Evolutionary conservation across 2,797 vertebrate species (phyloP).

Genomic region (Hirundo rustica): DNA sequence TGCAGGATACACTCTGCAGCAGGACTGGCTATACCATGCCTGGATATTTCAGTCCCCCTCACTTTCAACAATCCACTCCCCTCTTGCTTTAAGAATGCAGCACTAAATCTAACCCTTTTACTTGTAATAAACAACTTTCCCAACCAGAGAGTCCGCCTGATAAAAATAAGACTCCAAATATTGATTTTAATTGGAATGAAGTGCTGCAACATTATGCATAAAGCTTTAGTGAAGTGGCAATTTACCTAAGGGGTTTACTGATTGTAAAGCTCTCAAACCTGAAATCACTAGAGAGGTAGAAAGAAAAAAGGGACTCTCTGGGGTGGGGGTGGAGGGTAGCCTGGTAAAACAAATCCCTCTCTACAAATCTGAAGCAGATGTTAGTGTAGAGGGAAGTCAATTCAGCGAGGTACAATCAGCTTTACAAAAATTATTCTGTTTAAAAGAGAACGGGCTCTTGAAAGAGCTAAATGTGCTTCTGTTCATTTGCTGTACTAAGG

Average conservation of each 20-base stretch:
- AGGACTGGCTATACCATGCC: not conserved
- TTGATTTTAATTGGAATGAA: slow-evolving; percentile 90
- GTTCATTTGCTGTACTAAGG: slow-evolving; percentile 82
- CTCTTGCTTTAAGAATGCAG: not conserved
- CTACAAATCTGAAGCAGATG: slow-evolving; percentile 76
- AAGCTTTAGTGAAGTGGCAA: slow-evolving; percentile 87
- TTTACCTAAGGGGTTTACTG: slow-evolving; percentile 84
- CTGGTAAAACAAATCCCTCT: slow-evolving; percentile 70
- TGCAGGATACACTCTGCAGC: not conserved
- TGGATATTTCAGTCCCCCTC: not conserved
- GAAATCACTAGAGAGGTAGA: slow-evolving; percentile 73
- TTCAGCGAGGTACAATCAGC: slow-evolving; percentile 70
- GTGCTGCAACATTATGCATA: slow-evolving; percentile 88
- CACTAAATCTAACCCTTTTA: slow-evolving; percentile 60
- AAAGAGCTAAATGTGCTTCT: slow-evolving; percentile 75
- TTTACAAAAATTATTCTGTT: slow-evolving; percentile 75
- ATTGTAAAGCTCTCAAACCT: slow-evolving; percentile 83
- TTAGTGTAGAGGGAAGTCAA: slow-evolving; percentile 68
- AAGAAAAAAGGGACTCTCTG: slow-evolving; percentile 23
- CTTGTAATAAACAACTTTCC: slow-evolving; percentile 66
- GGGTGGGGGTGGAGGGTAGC: slow-evolving; percentile 7
- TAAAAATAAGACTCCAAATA: slow-evolving; percentile 81
- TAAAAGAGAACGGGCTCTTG: slow-evolving; percentile 71
- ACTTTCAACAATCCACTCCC: slow-evolving; percentile 16
- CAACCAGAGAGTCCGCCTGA: slow-evolving; percentile 71